These are phyloP conservation scores for Ericerus pela DNA, from an alignment of 1,140 invertebrate genomes.

Conservation along the genomic window DNA sequence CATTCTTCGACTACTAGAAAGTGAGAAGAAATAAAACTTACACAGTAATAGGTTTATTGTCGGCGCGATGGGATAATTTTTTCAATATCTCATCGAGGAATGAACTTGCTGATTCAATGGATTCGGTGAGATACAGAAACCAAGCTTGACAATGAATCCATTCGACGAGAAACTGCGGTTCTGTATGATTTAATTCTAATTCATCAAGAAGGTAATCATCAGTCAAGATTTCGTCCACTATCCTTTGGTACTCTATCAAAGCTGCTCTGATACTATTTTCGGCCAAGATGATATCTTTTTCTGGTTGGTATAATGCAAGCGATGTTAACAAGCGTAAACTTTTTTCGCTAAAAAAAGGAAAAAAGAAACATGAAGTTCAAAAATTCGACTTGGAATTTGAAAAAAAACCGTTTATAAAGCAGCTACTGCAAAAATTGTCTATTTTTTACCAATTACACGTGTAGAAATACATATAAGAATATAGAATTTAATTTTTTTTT, in stretches of 20 bases:
- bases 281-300: neutral
- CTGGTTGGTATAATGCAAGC: slow-evolving; percentile 17
- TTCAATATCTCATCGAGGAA: neutral
- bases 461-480: too few species aligned
- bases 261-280: slow-evolving; percentile 17
- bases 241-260: slow-evolving; percentile 27
- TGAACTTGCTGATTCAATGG: slow-evolving; percentile 23
- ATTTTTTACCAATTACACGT: too few species aligned
- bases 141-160: slow-evolving; percentile 39
- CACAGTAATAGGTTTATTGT: neutral
- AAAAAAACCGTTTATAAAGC: too few species aligned
- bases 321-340: slow-evolving; percentile 17
- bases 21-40: neutral
- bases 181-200: slow-evolving; percentile 13
- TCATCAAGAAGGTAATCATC: slow-evolving; percentile 5
- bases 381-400: too few species aligned
- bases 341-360: slow-evolving; percentile 17
- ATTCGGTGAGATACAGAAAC: slow-evolving; percentile 33
- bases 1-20: neutral
- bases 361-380: neutral
- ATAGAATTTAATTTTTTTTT: too few species aligned
- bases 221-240: slow-evolving; percentile 18
- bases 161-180: slow-evolving; percentile 32
- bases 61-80: neutral
- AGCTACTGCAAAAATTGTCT: too few species aligned